These are phyloP conservation scores for Anthoptus insignis DNA, from an alignment of 2,888 invertebrate species.

Conservation along the genomic window DNA sequence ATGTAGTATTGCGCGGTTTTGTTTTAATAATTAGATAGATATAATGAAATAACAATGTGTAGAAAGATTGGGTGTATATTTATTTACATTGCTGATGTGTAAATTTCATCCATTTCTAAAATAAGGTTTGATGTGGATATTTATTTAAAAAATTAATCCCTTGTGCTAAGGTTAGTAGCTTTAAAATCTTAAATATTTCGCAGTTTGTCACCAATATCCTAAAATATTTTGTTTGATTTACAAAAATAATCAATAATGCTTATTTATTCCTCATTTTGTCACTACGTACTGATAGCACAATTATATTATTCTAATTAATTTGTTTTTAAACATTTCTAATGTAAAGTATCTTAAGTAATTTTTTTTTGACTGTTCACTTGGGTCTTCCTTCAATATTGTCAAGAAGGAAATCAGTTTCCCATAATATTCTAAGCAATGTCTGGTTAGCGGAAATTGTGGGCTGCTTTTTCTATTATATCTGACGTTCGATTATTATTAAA, in stretches of 20 bases:
- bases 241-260: constrained; percentile 1
- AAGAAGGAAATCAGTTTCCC: constrained; percentile 51
- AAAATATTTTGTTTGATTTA: constrained; percentile 5
- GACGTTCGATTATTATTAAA: constrained; percentile 52
- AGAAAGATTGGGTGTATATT: constrained; percentile 31
- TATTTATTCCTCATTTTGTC: constrained; percentile 8
- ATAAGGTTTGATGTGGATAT: constrained; percentile 13
- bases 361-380: constrained; percentile 8
- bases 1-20: constrained; percentile 16
- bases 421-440: constrained; percentile 39
- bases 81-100: background rate
- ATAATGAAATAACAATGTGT: constrained; percentile 31
- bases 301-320: background rate
- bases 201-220: background rate
- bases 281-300: background rate
- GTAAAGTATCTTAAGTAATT: constrained; percentile 28
- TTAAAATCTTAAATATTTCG: constrained; percentile 15
- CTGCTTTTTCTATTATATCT: constrained; percentile 62
- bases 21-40: constrained; percentile 54
- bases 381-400: constrained; percentile 57
- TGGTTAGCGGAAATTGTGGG: constrained; percentile 65
- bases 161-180: constrained; percentile 18
- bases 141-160: background rate
- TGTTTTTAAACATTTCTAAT: constrained; percentile 17
- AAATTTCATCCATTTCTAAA: constrained; percentile 9